These are phyloP conservation scores for Agrotis segetum DNA, from an alignment of 2,888 invertebrate species.

Conservation along the genomic window DNA sequence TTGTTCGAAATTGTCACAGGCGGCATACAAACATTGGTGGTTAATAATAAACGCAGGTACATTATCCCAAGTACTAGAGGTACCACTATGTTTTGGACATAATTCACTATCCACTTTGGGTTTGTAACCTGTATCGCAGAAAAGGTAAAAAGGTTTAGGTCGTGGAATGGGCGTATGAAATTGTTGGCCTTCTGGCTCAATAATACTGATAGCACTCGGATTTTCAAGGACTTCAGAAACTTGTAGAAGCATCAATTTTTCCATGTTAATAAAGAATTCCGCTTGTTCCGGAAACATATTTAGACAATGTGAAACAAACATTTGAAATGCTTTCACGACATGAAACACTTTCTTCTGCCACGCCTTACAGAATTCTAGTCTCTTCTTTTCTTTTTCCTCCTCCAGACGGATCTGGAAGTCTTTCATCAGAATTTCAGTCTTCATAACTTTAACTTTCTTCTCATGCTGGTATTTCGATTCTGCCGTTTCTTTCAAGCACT, in stretches of 20 bases:
- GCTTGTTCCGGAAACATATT: constrained; percentile 82
- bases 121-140: constrained; percentile 80
- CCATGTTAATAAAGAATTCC: constrained; percentile 86
- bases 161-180: constrained; percentile 74
- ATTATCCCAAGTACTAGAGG: constrained; percentile 76
- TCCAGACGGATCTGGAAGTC: constrained; percentile 77
- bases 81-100: constrained; percentile 78
- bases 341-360: constrained; percentile 85
- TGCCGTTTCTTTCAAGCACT: constrained; percentile 75
- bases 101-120: constrained; percentile 74
- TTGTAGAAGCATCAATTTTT: too few relatives aligned
- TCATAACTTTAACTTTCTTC: constrained; percentile 75
- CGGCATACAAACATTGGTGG: constrained; percentile 81
- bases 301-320: constrained; percentile 82
- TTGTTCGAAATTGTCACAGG: constrained; percentile 82
- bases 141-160: constrained; percentile 82
- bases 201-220: constrained; percentile 78
- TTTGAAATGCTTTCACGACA: constrained; percentile 84
- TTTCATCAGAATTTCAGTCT: constrained; percentile 73
- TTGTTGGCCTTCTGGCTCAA: constrained; percentile 70
- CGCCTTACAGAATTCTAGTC: constrained; percentile 71
- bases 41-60: constrained; percentile 84
- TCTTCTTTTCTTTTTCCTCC: constrained; percentile 74
- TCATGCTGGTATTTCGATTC: constrained; percentile 73
- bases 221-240: constrained; percentile 77